Evolutionary conservation across 1,140 invertebrate genomes (phyloP).

Genomic region (Dufourea novaeangliae): DNA sequence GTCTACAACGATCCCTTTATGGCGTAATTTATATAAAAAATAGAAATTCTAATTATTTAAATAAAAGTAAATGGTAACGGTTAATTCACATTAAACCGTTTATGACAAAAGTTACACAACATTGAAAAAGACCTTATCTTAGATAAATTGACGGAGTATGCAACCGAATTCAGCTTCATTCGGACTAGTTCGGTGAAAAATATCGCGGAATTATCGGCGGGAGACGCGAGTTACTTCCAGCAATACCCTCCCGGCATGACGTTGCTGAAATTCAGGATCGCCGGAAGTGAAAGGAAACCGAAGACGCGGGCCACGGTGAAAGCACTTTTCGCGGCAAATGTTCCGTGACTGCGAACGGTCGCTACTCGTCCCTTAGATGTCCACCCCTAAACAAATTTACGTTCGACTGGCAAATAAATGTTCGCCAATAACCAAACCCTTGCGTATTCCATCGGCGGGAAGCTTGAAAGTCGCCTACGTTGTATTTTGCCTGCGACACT

Average conservation of each 20-base stretch:
- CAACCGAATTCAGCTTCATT: background rate
- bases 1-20: no score
- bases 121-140: no score
- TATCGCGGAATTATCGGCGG: background rate
- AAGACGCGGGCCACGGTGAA: conserved; percentile 58
- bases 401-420: conserved; percentile 63
- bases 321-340: conserved; percentile 71
- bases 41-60: no score
- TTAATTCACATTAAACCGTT: no score
- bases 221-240: background rate
- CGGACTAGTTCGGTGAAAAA: background rate
- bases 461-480: conserved; percentile 44
- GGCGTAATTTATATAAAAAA: no score
- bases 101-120: no score
- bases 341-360: conserved; percentile 72
- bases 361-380: conserved; percentile 60
- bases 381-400: conserved; percentile 74
- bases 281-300: conserved; percentile 57
- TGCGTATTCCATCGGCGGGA: conserved; percentile 47
- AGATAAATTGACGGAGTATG: no score
- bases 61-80: no score
- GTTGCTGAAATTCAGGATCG: conserved; percentile 49
- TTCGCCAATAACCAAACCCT: conserved; percentile 46
- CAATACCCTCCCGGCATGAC: conserved; percentile 9
- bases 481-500: conserved; percentile 29